Base-by-base conservation (phyloP, 2,888 invertebrate species). In the Heliconius cydno region DNA sequence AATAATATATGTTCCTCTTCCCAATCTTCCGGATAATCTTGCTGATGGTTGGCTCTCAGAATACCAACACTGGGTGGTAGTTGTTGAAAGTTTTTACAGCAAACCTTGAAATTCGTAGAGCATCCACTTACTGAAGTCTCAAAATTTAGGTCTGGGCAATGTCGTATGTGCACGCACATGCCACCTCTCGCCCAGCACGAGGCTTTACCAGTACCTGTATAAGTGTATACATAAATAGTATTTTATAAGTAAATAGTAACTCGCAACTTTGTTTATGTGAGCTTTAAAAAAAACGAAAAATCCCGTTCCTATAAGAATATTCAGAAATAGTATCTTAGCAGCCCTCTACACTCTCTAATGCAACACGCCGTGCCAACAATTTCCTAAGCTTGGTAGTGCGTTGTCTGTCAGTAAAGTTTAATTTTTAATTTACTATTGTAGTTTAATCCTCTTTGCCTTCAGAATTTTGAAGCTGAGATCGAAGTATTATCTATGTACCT, bases 151-250 rank as follows among this genome's bases (percentile, higher is more conserved):
- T 79, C 72, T 0, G 83, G 86, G 78, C 91, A 91, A 19, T 86
- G 66, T n/a, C 84, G 84, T 38, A 90, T 80, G 22, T 86, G 84
- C 9, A 90, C 83, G 79, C 91, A 92, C 2, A 88, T 72, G 0
- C 92, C 92, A 0, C 91, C 91, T 1, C 91, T 89, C 0, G 88
- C 89, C 92, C 92, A 92, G 83, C 92, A 92, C 1, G 92, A 90
- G 5, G 88, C 68, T 3, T 7, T n/a, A 12, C 85, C 60, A 0
- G 86, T 82, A 5, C 91, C 91, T 91, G 84, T 63, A 57, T 22
- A 63, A 10, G 6, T 52, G 19, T 52, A 63, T 22, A 30, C 0
- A 28, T 30, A 15, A 28, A 28, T 13, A 65, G 2, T 15, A 65
- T 65, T 25, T 65, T 28, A 25, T 25, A 12, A 60, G 60, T 25